Base-by-base conservation (phyloP, 1,140 invertebrate species). In the Lucilia cuprina region DNA sequence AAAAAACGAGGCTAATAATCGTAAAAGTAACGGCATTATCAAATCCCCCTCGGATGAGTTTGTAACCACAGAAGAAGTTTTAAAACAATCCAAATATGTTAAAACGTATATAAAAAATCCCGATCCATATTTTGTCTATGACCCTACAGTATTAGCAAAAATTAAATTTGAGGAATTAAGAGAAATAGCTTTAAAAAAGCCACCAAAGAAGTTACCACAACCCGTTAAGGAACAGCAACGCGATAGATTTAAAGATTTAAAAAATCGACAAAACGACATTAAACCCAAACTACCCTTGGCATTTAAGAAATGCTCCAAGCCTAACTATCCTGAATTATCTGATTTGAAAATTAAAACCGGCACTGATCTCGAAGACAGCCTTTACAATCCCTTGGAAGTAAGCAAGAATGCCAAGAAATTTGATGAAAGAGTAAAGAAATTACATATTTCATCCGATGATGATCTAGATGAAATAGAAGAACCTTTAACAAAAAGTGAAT, bases 81-180 rank as follows among this genome's bases (percentile, higher is more conserved):
- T 91, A 14, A 91, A 89, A 25, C 89, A 91, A 78, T 91, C 90
- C 35, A 91, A 91, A 85, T 91, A 90, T 86, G 90, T 91, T 17
- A 91, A 90, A 78, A 91, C 90, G 0, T 91, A 91, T 70, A 89
- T 91, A 9, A 91, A 91, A 83, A 91, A 91, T 85, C 90, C 90
- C 0, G 90, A 91, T 85, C 85, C 89, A 19, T 88, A 88, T 50
- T 91, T 91, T 49, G 87, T 87, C 17, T 91, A 91, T 82, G 90
- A 91, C 87, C 89, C 89, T 25, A 87, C 89, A 60, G 87, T 91
- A 74, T 86, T 91, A 74, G 87, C 87, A 0, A 85, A 87, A 0
- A 85, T 91, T 1, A 89, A 88, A 82, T 86, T 86, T 78, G 89
- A 91, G 50, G 90, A 91, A 65, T 74, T 87, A 17, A 84, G 84